These are phyloP conservation scores for Coranthus polyacanthus DNA, from an alignment of 2,797 vertebrate species.

Conservation along the genomic window DNA sequence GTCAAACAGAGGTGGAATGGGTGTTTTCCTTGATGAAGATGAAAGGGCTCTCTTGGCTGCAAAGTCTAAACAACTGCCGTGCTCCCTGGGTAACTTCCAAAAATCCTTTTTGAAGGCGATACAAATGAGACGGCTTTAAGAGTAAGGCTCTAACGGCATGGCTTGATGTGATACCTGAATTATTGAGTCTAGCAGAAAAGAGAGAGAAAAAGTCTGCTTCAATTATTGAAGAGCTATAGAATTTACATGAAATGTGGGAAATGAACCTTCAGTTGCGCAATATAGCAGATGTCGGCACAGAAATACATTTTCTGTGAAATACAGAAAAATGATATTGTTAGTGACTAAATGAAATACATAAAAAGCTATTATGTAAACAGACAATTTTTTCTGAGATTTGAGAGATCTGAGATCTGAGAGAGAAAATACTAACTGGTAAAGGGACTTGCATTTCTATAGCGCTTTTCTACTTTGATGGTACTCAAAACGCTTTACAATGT, in stretches of 20 bases:
- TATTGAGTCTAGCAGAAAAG: slow-evolving; percentile 31
- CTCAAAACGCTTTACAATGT: no score
- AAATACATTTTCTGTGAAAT: neutral
- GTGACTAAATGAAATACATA: neutral
- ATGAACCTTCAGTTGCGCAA: neutral
- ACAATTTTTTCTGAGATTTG: no score
- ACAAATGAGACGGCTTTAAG: slow-evolving; percentile 36
- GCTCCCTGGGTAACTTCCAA: slow-evolving; percentile 56
- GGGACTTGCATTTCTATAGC: no score
- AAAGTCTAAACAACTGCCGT: slow-evolving; percentile 37
- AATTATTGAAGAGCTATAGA: slow-evolving; percentile 46
- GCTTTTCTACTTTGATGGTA: no score
- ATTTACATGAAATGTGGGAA: slow-evolving; percentile 28
- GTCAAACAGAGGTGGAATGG: slow-evolving; percentile 62
- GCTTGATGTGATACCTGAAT: slow-evolving; percentile 18
- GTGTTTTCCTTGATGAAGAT: slow-evolving; percentile 52
- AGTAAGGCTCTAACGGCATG: slow-evolving; percentile 15
- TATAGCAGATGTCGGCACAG: neutral
- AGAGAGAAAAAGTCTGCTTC: slow-evolving; percentile 16
- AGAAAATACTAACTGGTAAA: no score
- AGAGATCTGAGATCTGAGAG: no score
- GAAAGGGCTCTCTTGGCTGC: slow-evolving; percentile 51
- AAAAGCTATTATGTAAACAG: no score
- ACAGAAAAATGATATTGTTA: neutral
- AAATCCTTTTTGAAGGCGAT: slow-evolving; percentile 54